Base-by-base conservation (phyloP, 2,888 invertebrate genomes). In the Subacronicta megacephala region DNA sequence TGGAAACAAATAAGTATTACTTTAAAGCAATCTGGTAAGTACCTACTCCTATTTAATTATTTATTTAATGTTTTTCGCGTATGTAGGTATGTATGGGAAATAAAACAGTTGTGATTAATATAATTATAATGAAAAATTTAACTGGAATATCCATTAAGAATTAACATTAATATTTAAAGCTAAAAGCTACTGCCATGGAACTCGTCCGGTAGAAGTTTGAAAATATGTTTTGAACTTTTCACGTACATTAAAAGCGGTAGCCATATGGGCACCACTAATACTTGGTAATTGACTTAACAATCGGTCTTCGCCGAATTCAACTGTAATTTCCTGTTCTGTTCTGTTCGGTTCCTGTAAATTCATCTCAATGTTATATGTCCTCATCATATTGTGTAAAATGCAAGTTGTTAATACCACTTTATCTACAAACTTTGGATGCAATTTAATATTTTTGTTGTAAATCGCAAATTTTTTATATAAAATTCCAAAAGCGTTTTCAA, bases 401-500 rank as follows among this genome's bases (percentile, higher is more conserved):
- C 66, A 66, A 55, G 62, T 66, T 59, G 70, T 61, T 68, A 67
- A 63, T 61, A 71, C 56, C 57, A 71, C 64, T 55, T 53, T 65
- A 62, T 68, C 70, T 51, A 68, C 67, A 65, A 54, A 61, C 53
- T 62, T 59, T 59, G 68, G 57, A 68, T 65, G 61, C 54, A 45
- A 59, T 38, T 65, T 64, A 53, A 65, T 62, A 56, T 58, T 57
- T 42, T 49, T 51, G 53, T 63, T 67, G 55, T 55, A 63, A 66
- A 57, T 61, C 56, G 45, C 55, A 65, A 68, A 50, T 53, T 56
- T 63, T 62, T 51, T 16, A 44, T 61, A 63, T 43, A 73, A 55
- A 62, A 71, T 72, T 50, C 65, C 61, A 65, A 69, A 67, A 44
- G 63, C 56, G 59, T 70, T 67, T 63, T 71, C 67, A 16, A 61